Evolutionary conservation across 2,888 invertebrate species (phyloP).

Genomic region (Cephus nigrinus): DNA sequence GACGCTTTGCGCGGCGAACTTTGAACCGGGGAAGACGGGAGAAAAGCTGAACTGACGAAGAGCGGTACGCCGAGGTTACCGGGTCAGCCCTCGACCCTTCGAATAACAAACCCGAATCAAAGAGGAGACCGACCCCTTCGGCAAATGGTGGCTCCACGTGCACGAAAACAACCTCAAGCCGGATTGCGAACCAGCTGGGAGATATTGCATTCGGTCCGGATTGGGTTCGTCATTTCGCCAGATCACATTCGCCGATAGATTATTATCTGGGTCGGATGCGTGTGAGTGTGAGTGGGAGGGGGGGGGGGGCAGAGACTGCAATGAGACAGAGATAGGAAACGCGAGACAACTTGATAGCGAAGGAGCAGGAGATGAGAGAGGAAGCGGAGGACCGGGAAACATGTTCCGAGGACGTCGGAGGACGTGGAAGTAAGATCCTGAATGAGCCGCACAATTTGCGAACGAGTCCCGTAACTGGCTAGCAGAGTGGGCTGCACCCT

Average conservation of each 20-base stretch:
- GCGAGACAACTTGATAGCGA: slow-evolving; percentile 10
- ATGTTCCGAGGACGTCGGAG: slow-evolving; percentile 3
- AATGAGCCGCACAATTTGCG: slow-evolving; percentile 40
- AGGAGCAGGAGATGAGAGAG: slow-evolving; percentile 3
- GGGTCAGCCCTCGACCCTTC: slow-evolving; percentile 4
- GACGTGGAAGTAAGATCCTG: slow-evolving; percentile 33
- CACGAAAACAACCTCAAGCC: slow-evolving; percentile 14
- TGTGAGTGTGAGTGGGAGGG: too few species aligned
- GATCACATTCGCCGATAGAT: slow-evolving; percentile 36
- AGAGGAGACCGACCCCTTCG: background rate
- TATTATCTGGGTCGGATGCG: slow-evolving; percentile 21
- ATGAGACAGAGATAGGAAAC: background rate
- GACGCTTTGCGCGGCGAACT: background rate
- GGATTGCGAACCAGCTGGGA: slow-evolving; percentile 9
- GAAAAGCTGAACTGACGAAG: background rate
- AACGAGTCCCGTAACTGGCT: slow-evolving; percentile 43
- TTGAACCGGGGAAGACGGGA: background rate
- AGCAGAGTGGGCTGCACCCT: slow-evolving; percentile 1
- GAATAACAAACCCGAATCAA: slow-evolving; percentile 6
- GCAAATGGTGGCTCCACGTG: slow-evolving; percentile 11
- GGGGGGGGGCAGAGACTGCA: background rate
- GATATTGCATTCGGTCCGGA: slow-evolving; percentile 11
- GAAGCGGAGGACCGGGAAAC: background rate
- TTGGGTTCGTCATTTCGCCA: slow-evolving; percentile 20
- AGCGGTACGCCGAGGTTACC: slow-evolving; percentile 3